These are phyloP conservation scores for Apotomis betuletana DNA, from an alignment of 2,888 invertebrate genomes.

Conservation along the genomic window DNA sequence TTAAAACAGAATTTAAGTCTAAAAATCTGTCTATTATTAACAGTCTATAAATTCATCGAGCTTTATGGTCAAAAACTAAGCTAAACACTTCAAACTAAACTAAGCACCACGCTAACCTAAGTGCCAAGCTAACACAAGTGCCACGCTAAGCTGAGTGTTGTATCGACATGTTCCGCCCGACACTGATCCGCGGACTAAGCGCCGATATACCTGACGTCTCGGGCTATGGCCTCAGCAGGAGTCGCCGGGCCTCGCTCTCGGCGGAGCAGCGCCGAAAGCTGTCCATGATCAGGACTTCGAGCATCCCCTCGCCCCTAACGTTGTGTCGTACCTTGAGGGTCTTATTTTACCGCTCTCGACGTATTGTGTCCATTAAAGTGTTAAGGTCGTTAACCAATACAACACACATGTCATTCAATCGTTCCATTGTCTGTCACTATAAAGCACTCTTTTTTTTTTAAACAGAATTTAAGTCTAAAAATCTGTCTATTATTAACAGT, in stretches of 20 bases:
- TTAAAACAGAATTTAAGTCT: too few species aligned
- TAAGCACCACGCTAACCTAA: conserved; percentile 20
- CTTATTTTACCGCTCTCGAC: too few species aligned
- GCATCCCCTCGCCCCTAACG: conserved; percentile 72
- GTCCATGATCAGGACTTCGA: conserved; percentile 70
- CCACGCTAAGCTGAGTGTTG: not conserved
- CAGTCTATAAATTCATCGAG: not conserved
- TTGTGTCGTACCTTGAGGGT: too few species aligned
- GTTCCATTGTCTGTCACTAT: not conserved
- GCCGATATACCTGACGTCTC: conserved; percentile 68
- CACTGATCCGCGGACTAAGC: conserved; percentile 68
- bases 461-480: too few species aligned
- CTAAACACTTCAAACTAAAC: conserved; percentile 1
- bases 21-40: too few species aligned
- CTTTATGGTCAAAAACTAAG: not conserved
- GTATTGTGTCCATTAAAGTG: too few species aligned
- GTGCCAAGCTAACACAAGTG: not conserved
- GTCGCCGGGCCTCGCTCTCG: conserved; percentile 76
- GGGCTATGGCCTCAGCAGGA: conserved; percentile 74
- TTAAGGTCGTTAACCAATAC: too few species aligned
- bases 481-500: too few species aligned
- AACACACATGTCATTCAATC: too few species aligned
- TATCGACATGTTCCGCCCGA: conserved; percentile 69
- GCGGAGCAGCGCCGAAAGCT: conserved; percentile 75
- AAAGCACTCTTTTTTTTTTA: not conserved